Base-by-base conservation (phyloP, 2,797 vertebrate species). In the Danio aesculapii region DNA sequence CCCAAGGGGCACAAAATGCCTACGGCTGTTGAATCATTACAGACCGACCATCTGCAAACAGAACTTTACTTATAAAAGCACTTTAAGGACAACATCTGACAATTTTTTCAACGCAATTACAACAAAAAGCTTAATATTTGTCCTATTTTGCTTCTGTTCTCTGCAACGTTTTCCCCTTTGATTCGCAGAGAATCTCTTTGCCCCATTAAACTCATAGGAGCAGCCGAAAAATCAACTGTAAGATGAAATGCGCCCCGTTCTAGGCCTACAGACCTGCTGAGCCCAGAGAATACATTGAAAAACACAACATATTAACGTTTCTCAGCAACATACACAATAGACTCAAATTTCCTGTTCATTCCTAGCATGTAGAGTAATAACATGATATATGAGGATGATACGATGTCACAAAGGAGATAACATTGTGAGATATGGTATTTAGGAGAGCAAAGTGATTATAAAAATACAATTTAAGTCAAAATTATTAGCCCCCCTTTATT, bases 21-120 rank as follows among this genome's bases (percentile, higher is more conserved):
- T 58, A 74, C 52, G 72, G 77, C 43, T 74, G 49, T 83, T 53
- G 63, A 75, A 79, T 83, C 21, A 72, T 67, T 67, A 66, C 14
- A 53, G 14, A 1, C 19, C 30, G 41, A 70, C 66, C 66, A 80
- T 80, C 69, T 80, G 78, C 61, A 80, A 73, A 73, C 69, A 66
- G 41, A 73, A 66, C 43, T 80, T 70, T 79, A 71, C 30, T 62
- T 49, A 59, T 11, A 62, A 79, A 79, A 79, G 30, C 57, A 44
- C 17, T 70, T 52, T 9, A 76, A 71, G 68, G 77, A 55, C 13
- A 71, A 53, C 77, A 79, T 71, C 41, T 62, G 30, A 70, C 13
- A 43, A 0, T 8, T 49, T 64, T 76, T 12, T 10, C 30, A 49
- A 7, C 14, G 53, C 21, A 30, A n/a, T 58, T 43, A 61, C 6